These are phyloP conservation scores for Sardinella longiceps DNA, from an alignment of 2,797 vertebrate genomes.

Conservation along the genomic window DNA sequence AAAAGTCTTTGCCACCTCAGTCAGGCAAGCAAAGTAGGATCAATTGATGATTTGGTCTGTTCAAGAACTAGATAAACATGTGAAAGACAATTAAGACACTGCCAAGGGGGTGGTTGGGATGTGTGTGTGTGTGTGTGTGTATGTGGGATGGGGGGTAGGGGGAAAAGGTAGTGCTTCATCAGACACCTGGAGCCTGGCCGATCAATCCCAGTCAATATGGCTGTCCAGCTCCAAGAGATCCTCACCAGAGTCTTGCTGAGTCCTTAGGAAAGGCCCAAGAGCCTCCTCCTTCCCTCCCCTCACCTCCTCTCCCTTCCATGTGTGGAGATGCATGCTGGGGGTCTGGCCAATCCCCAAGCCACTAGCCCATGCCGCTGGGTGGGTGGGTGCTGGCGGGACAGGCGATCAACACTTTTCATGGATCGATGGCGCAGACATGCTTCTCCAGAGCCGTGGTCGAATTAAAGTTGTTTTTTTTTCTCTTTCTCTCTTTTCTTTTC, in stretches of 20 bases:
- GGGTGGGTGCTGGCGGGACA: not conserved
- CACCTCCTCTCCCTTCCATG: not conserved
- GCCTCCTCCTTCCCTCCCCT: not conserved
- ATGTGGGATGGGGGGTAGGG: too few species aligned
- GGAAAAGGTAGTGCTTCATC: not conserved
- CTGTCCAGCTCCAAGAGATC: not conserved
- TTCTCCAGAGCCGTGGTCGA: constrained; percentile 79
- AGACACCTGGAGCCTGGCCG: not conserved
- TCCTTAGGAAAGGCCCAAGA: not conserved
- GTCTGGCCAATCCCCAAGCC: constrained; percentile 21
- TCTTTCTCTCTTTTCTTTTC: too few species aligned
- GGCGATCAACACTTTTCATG: constrained; percentile 40
- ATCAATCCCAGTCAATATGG: not conserved
- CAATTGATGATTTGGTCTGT: not conserved
- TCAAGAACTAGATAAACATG: not conserved
- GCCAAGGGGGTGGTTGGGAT: too few species aligned
- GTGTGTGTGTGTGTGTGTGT: too few species aligned
- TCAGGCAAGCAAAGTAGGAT: too few species aligned
- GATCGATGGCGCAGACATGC: constrained; percentile 79
- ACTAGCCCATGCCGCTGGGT: not conserved
- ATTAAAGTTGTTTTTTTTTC: constrained; percentile 80
- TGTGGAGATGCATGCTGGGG: constrained; percentile 3
- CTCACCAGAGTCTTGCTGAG: not conserved
- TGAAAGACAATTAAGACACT: not conserved
- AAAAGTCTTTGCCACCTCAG: too few species aligned